Conservation (phyloP, 2,113 vertebrate genomes). For the Muntiacus reevesi region DNA sequence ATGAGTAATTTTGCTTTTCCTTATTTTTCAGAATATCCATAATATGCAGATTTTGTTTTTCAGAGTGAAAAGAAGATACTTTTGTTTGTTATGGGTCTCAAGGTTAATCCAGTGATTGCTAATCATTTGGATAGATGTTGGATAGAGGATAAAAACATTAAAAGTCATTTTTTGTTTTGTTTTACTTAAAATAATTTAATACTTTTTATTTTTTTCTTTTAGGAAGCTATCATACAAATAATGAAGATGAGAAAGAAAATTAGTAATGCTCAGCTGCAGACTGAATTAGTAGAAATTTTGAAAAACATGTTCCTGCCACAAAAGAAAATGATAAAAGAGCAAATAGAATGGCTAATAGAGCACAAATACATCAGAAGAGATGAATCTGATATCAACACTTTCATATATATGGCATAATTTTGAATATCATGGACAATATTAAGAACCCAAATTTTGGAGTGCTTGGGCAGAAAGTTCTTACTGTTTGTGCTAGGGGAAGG, state of each 20-base stretch:
- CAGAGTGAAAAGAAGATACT: background rate
- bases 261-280: conserved; percentile 99
- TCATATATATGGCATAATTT: conserved; percentile 96
- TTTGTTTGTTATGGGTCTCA: background rate
- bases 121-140: background rate
- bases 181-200: conserved; percentile 27
- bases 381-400: conserved; percentile 98
- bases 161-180: background rate
- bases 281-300: conserved; percentile 99
- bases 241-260: conserved; percentile 99
- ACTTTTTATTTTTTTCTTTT: conserved; percentile 47
- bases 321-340: conserved; percentile 99
- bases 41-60: background rate
- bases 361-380: conserved; percentile 99
- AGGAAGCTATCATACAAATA: conserved; percentile 99
- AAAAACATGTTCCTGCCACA: conserved; percentile 99
- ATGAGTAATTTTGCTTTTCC: background rate
- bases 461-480: conserved; percentile 78
- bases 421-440: conserved; percentile 62
- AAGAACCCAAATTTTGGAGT: conserved; percentile 67
- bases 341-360: conserved; percentile 99
- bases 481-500: conserved; percentile 80
- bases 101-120: background rate
- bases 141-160: background rate
- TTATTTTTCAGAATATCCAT: background rate